Evolutionary conservation across 2,113 vertebrate genomes (phyloP).

Genomic region (Zosterops hypoxanthus): DNA sequence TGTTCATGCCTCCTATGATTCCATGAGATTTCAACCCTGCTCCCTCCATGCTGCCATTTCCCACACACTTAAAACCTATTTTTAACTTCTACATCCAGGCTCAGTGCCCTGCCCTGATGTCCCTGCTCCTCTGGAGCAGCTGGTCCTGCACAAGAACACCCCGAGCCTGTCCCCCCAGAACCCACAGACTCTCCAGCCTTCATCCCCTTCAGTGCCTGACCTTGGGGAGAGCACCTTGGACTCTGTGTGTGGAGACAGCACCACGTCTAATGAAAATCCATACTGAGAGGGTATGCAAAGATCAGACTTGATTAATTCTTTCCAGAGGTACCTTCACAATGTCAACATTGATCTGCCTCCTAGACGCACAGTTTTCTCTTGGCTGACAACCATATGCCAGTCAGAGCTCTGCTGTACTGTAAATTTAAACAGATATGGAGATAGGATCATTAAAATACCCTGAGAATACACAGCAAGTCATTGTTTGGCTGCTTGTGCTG

Average conservation of each 20-base stretch:
- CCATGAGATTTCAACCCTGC: background rate
- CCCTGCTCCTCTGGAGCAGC: background rate
- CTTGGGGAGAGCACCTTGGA: constrained; percentile 50
- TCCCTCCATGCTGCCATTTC: background rate
- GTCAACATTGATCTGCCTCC: constrained; percentile 65
- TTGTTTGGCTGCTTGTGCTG: constrained; percentile 31
- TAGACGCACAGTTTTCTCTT: background rate
- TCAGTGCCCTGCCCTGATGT: background rate
- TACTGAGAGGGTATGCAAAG: constrained; percentile 42
- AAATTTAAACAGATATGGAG: constrained; percentile 63
- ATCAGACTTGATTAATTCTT: constrained; percentile 62
- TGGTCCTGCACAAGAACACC: background rate
- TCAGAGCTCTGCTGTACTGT: constrained; percentile 42
- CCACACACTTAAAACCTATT: background rate
- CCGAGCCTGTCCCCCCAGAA: background rate
- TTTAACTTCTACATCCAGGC: background rate
- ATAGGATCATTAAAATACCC: constrained; percentile 63
- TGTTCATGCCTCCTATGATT: background rate
- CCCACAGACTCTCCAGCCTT: fast-evolving
- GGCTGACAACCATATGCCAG: constrained; percentile 53
- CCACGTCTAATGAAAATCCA: constrained; percentile 42
- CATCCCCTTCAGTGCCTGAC: background rate
- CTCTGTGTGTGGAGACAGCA: background rate
- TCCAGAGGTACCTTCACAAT: constrained; percentile 56
- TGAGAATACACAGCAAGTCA: constrained; percentile 24